Conservation (phyloP, 2,888 invertebrate genomes). For the Caenorhabditis doughertyi region DNA sequence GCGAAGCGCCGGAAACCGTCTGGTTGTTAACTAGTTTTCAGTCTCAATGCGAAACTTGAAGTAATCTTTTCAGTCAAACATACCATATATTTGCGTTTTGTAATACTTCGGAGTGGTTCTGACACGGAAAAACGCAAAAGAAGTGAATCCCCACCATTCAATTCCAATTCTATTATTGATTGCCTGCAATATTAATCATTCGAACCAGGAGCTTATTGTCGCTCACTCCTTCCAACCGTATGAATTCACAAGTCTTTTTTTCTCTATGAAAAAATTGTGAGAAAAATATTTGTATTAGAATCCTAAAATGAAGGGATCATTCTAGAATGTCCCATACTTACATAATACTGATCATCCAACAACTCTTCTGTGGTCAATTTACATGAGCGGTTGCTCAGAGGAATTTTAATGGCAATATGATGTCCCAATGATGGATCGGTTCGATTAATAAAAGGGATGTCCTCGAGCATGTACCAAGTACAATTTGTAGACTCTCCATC, state of each 20-base stretch:
- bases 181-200: too few species aligned
- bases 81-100: background rate
- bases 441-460: background rate
- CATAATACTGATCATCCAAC: slow-evolving; percentile 29
- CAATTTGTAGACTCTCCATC: background rate
- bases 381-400: slow-evolving; percentile 12
- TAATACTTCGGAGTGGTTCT: slow-evolving; percentile 6
- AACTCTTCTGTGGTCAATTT: slow-evolving; percentile 15
- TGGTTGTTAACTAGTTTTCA: too few species aligned
- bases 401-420: slow-evolving; percentile 19
- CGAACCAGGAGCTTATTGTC: too few species aligned
- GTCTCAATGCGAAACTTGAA: background rate
- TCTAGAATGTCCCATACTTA: too few species aligned
- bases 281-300: too few species aligned
- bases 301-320: too few species aligned
- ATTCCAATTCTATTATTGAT: background rate
- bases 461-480: background rate
- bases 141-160: too few species aligned
- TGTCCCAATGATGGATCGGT: background rate
- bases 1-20: too few species aligned
- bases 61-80: background rate
- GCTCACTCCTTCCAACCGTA: too few species aligned
- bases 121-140: background rate
- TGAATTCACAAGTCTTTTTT: too few species aligned
- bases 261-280: too few species aligned